phyloP scores from a whole-genome alignment of 2,888 invertebrate species.

The Heliconius sara region DNA sequence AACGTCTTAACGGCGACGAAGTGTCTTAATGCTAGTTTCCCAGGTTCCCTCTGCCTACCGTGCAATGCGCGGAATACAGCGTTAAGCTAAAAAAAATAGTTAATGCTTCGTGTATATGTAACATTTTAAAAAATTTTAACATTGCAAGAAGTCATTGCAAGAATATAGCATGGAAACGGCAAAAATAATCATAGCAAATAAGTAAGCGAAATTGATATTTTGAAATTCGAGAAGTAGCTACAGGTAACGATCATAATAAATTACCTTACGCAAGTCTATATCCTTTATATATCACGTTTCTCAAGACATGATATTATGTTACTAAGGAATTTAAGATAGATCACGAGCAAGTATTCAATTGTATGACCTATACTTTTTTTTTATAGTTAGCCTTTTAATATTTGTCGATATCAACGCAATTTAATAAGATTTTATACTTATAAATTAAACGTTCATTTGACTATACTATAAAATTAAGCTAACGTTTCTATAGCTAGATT shows the following conservation, averaged over 20 bases:
- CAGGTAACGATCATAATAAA: slow-evolving; percentile 28
- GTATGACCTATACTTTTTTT: not conserved
- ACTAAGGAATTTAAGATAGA: slow-evolving; percentile 33
- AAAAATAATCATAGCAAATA: not conserved
- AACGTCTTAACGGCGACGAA: too few relatives aligned
- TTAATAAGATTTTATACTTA: not conserved
- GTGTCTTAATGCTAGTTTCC: too few relatives aligned
- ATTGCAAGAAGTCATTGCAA: not conserved
- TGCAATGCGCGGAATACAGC: too few relatives aligned
- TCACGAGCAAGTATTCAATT: slow-evolving; percentile 22
- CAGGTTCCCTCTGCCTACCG: too few relatives aligned
- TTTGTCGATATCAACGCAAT: not conserved
- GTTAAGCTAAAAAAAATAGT: not conserved
- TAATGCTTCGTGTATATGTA: not conserved
- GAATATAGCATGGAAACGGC: not conserved
- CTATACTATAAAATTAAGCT: not conserved
- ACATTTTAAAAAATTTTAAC: not conserved
- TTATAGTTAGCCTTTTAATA: too few relatives aligned
- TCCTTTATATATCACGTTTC: slow-evolving; percentile 26
- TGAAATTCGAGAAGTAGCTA: slow-evolving; percentile 31
- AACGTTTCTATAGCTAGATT: not conserved
- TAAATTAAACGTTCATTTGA: not conserved
- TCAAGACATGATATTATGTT: slow-evolving; percentile 18
- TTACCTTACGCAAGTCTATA: slow-evolving; percentile 32
- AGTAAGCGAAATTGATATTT: slow-evolving; percentile 19